Conservation (phyloP, 2,888 invertebrate genomes). For the Dusona sp. region DNA sequence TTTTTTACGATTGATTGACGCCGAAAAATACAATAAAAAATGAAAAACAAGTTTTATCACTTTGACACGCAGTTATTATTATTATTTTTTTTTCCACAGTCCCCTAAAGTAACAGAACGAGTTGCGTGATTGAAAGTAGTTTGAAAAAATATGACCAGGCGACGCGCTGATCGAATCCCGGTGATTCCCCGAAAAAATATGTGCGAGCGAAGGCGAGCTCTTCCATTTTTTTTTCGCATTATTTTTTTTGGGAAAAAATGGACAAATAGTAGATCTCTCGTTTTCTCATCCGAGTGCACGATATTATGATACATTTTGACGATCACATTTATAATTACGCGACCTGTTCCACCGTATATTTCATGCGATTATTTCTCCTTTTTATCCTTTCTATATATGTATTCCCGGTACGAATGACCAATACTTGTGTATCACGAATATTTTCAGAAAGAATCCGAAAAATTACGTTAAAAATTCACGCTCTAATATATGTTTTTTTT, state of each 20-base stretch:
- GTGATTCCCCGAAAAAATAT: constrained; percentile 14
- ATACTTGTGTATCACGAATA: constrained; percentile 12
- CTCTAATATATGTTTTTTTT: not conserved
- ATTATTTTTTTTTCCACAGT: not conserved
- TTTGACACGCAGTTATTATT: constrained; percentile 23
- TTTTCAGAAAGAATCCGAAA: constrained; percentile 9
- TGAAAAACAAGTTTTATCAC: constrained; percentile 4
- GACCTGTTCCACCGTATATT: constrained; percentile 6
- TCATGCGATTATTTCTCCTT: not conserved
- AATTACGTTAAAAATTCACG: constrained; percentile 30
- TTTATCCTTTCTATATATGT: not conserved
- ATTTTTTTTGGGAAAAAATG: constrained; percentile 8
- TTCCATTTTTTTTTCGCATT: not conserved
- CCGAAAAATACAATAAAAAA: not conserved
- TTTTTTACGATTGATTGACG: not conserved
- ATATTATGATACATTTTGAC: constrained; percentile 40
- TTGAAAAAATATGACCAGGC: not conserved
- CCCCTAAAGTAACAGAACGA: not conserved
- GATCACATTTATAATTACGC: constrained; percentile 10
- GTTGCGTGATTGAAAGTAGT: not conserved
- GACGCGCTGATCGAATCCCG: not conserved
- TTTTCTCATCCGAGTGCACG: constrained; percentile 19
- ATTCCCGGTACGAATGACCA: constrained; percentile 37
- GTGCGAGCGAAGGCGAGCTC: not conserved
- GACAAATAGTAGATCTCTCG: constrained; percentile 1